Evolutionary conservation across 2,888 invertebrate genomes (phyloP).

Genomic region (Meghimatium bilineatum): DNA sequence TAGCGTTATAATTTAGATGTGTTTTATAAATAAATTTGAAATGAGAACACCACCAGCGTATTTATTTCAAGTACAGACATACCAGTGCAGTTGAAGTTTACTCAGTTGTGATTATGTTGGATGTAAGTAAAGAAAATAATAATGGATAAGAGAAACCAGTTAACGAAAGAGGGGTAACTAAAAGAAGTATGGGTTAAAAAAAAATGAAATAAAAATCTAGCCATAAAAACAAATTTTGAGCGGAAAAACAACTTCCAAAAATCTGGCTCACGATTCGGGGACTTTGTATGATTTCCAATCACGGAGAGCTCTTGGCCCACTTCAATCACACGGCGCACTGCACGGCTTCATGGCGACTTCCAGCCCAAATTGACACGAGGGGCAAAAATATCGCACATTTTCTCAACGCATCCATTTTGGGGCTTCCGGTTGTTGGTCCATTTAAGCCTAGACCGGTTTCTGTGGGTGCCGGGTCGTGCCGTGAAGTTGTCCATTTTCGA

Average conservation of each 20-base stretch:
- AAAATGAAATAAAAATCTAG: neutral
- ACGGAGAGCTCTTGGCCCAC: slow-evolving; percentile 39
- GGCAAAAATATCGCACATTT: slow-evolving; percentile 48
- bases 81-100: neutral
- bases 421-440: slow-evolving; percentile 35
- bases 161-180: neutral
- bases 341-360: slow-evolving; percentile 36
- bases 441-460: slow-evolving; percentile 36
- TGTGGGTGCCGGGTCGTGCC: slow-evolving; percentile 21
- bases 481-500: slow-evolving; percentile 5
- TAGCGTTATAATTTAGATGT: no score
- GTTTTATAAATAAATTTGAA: no score
- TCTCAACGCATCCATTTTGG: slow-evolving; percentile 33
- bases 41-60: no score
- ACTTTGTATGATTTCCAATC: slow-evolving; percentile 47
- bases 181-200: neutral
- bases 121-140: neutral
- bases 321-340: slow-evolving; percentile 45
- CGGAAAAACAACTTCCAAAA: slow-evolving; percentile 35
- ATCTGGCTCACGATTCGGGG: slow-evolving; percentile 28
- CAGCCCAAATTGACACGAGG: slow-evolving; percentile 45
- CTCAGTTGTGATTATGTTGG: neutral
- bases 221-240: slow-evolving; percentile 26
- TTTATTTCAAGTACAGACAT: no score
- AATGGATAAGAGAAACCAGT: neutral